These are phyloP conservation scores for Cladorhizidae sp. DNA, from an alignment of 37 sponge, comb jelly and placozoan species.

Conservation along the genomic window DNA sequence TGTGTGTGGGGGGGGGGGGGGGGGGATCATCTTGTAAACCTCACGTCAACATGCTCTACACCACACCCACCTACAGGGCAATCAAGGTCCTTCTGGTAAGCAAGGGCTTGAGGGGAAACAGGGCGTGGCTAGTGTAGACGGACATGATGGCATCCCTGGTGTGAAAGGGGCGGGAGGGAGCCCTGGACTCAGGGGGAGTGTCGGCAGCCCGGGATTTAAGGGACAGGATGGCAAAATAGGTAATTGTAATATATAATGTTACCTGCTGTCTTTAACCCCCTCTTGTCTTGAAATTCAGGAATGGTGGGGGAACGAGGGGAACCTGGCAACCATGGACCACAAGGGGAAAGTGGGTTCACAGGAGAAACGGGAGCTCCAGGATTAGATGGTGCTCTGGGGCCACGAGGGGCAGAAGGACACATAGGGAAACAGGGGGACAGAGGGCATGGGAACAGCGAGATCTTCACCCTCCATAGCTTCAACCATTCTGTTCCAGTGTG, in stretches of 20 bases:
- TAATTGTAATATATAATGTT: neutral
- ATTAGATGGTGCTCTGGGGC: neutral
- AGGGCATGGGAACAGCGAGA: neutral
- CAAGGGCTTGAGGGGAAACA: neutral
- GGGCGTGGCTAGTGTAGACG: neutral
- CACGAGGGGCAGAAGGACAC: conserved; percentile 4
- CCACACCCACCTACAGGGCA: neutral
- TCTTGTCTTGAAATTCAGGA: neutral
- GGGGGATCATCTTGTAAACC: too few species aligned
- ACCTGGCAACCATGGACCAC: neutral
- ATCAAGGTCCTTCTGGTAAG: neutral
- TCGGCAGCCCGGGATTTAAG: too few species aligned
- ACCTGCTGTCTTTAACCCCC: neutral
- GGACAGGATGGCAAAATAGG: neutral
- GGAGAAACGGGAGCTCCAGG: conserved; percentile 5
- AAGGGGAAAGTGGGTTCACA: neutral
- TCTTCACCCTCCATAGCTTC: conserved; percentile 20
- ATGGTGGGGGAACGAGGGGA: neutral
- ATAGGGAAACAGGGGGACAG: neutral
- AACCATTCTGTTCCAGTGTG: neutral
- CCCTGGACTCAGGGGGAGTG: too few species aligned
- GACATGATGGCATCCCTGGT: neutral
- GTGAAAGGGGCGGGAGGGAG: neutral
- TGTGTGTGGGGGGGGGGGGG: too few species aligned
- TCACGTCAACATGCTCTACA: too few species aligned